These are phyloP conservation scores for Sus scrofa DNA, from an alignment of 2,113 vertebrate species.

Conservation along the genomic window T2T-Sscrofa CM000812.6:249445501-249446000, in stretches of 20 bases:
- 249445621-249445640: not conserved
- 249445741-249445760: not conserved
- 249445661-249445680: not conserved
- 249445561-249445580: not conserved
- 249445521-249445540: not conserved
- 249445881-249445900: no score
- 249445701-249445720: not conserved
- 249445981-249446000: no score
- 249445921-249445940: no score
- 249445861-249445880: no score
- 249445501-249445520: not conserved
- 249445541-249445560: not conserved
- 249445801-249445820: slow-evolving; percentile 13
- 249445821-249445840: slow-evolving; percentile 8
- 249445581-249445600: not conserved
- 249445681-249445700: not conserved
- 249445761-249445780: not conserved
- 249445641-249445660: not conserved
- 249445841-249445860: not conserved
- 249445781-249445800: not conserved
- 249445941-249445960: no score
- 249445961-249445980: no score
- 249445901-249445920: no score
- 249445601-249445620: not conserved
- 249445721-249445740: not conserved